Conservation (phyloP, 2,888 invertebrate genomes). For the Sphinx pinastri region DNA sequence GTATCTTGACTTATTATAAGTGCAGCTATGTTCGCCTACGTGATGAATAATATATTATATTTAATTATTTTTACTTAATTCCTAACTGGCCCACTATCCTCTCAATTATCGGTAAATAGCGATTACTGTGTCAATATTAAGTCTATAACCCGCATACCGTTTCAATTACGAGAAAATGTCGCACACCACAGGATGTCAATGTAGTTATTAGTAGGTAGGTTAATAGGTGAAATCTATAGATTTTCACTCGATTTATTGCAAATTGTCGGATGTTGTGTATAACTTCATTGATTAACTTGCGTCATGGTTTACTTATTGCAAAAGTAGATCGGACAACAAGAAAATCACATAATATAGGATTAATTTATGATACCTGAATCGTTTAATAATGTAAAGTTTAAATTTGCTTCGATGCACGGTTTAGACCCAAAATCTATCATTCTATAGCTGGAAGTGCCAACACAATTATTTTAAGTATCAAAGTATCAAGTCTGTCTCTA, state of each 20-base stretch:
- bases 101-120: not conserved
- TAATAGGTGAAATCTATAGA: constrained; percentile 13
- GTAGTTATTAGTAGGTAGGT: not conserved
- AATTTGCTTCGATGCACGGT: no score
- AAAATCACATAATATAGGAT: no score
- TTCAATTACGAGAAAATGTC: constrained; percentile 6
- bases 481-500: no score
- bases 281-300: not conserved
- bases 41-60: no score
- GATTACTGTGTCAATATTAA: not conserved
- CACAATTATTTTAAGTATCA: no score
- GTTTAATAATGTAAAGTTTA: no score
- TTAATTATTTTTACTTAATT: not conserved
- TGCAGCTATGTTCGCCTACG: no score
- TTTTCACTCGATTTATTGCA: constrained; percentile 16
- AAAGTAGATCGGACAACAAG: no score
- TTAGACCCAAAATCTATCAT: no score
- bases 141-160: not conserved
- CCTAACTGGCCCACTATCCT: not conserved
- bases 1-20: no score
- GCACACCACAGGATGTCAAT: constrained; percentile 9
- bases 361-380: no score
- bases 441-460: no score
- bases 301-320: not conserved
- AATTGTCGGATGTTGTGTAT: not conserved